Evolutionary conservation across 1,140 invertebrate species (phyloP).

Genomic region (Aphelenchoides fujianensis): DNA sequence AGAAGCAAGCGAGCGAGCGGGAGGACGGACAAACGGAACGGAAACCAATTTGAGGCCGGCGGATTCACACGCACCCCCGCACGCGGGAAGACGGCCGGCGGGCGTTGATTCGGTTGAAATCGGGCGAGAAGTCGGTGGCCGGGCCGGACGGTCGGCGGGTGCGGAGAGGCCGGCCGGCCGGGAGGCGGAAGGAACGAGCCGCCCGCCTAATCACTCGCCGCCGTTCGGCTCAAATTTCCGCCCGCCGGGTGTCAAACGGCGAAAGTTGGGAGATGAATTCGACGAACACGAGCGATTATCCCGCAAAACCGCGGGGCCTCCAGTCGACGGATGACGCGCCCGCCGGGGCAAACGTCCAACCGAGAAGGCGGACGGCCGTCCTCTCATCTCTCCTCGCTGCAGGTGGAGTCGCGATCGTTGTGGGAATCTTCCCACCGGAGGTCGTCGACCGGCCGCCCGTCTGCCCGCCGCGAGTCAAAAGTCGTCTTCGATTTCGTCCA

Average conservation of each 20-base stretch:
- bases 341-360: too few relatives aligned
- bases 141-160: background rate
- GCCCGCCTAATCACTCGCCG: background rate
- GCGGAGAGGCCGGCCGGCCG: background rate
- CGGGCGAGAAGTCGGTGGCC: background rate
- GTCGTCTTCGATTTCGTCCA: background rate
- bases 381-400: too few relatives aligned
- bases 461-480: background rate
- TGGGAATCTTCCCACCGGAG: background rate
- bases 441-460: background rate
- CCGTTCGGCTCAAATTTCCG: background rate
- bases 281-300: too few relatives aligned
- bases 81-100: background rate
- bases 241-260: too few relatives aligned
- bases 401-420: background rate
- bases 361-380: too few relatives aligned
- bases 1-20: too few relatives aligned
- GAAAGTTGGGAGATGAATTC: too few relatives aligned
- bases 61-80: background rate
- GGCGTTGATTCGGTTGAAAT: background rate
- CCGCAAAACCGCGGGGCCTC: too few relatives aligned
- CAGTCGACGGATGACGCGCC: too few relatives aligned
- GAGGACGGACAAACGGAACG: background rate
- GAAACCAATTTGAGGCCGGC: background rate
- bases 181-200: background rate